phyloP scores from a whole-genome alignment of 2,113 vertebrate genomes.

The Hypanus sabinus region DNA sequence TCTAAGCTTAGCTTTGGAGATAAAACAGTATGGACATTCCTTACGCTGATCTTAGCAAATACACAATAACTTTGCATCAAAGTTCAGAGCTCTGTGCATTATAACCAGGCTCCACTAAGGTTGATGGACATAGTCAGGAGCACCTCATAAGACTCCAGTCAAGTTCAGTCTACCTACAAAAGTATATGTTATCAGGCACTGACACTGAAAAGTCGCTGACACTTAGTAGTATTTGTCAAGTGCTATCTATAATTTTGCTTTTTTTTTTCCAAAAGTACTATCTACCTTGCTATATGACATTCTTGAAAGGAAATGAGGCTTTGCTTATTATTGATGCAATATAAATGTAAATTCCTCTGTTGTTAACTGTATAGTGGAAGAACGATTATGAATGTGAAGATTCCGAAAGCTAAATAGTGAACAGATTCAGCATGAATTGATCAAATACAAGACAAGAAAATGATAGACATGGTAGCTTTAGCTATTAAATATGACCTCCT shows the following conservation, averaged over 20 bases:
- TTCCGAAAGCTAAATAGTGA: neutral
- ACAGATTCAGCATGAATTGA: neutral
- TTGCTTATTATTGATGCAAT: neutral
- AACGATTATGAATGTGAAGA: neutral
- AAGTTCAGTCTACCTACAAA: neutral
- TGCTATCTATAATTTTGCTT: neutral
- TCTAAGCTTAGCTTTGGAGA: neutral
- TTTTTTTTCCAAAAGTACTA: neutral
- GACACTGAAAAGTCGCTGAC: neutral
- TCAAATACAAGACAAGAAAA: neutral
- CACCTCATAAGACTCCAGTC: neutral
- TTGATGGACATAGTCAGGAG: neutral
- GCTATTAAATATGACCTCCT: neutral
- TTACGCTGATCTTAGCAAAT: neutral
- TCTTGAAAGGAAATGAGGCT: neutral
- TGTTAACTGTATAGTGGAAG: neutral
- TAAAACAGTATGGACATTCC: neutral
- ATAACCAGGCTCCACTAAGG: neutral
- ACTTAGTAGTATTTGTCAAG: slow-evolving; percentile 1
- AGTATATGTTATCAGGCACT: neutral
- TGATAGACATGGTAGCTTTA: neutral
- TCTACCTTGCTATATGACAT: neutral
- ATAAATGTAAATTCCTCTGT: neutral
- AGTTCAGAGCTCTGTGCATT: neutral
- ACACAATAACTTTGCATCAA: neutral